Evolutionary conservation across 2,113 vertebrate genomes (phyloP), one percentile per base, ranked within the genome.

Genomic region (Phylloscopus trochiloides): DNA sequence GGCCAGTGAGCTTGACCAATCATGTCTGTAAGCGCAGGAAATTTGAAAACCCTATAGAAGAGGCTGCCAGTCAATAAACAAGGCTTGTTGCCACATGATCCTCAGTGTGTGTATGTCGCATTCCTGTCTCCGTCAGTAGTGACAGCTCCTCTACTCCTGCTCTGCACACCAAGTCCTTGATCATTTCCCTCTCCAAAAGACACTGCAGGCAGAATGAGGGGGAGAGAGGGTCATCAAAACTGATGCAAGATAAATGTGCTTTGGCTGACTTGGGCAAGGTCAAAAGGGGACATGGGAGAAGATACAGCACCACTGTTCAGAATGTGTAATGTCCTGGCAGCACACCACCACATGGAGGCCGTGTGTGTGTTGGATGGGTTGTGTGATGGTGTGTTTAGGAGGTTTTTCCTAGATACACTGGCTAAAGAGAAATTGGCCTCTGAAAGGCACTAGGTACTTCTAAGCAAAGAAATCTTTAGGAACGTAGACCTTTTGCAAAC

Each of bases 271-370:
- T 66, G 51, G 57, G 42, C 40, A 65, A 19, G 55, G 12, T 20
- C 7, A 26, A 63, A 77, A 68, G 25, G 16, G 18, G 25, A 36
- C 40, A 22, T 17, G 43, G 71, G 47, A 81, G 54, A 51, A 81
- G 43, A 43, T 16, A 22, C 52, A 43, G 43, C 8, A 21, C 34
- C 38, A 59, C 59, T 74, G 17, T 54, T 89, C 50, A 59, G 71
- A 51, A 42, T 36, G 31, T 83, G 25, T 51, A 42, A 28, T 47
- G 26, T 55, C 66, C 61, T 54, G n/a, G 36, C 17, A 47, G 43
- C 40, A 74, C 51, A 45, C 6, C 25, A n/a, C 17, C 32, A 47
- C 22, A 32, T 0, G 1, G 17, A n/a, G 19, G 14, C 17, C 3
- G 29, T 54, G 29, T 54, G 51, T 57, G 29, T 54, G 51, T 57